These are phyloP conservation scores for Sorex araneus DNA, from an alignment of 2,113 vertebrate species.

Conservation along the genomic window DNA sequence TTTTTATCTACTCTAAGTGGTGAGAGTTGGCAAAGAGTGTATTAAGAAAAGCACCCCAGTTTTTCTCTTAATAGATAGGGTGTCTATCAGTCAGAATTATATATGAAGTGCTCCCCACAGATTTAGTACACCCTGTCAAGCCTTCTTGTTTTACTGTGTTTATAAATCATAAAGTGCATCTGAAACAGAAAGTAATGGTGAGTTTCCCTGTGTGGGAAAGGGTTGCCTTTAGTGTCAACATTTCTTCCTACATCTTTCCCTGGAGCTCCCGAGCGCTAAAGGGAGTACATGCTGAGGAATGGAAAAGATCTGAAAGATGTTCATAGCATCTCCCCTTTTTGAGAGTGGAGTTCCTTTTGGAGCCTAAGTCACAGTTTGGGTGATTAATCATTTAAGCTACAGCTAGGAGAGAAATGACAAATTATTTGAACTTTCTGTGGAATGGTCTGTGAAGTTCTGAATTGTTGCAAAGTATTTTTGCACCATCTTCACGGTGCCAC, in stretches of 20 bases:
- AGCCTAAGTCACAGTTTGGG: background rate
- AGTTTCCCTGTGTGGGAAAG: slow-evolving; percentile 50
- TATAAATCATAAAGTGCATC: slow-evolving; percentile 63
- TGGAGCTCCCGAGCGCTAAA: slow-evolving; percentile 8
- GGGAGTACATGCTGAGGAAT: slow-evolving; percentile 33
- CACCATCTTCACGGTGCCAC: background rate
- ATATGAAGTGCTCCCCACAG: slow-evolving; percentile 41
- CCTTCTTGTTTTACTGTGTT: slow-evolving; percentile 62
- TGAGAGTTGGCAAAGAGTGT: slow-evolving; percentile 61
- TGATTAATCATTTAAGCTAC: background rate
- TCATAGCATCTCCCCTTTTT: background rate
- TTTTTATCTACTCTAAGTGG: slow-evolving; percentile 66
- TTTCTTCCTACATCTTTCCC: slow-evolving; percentile 50
- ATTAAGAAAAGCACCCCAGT: slow-evolving; percentile 55
- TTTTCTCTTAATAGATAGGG: slow-evolving; percentile 50
- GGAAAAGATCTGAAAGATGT: background rate
- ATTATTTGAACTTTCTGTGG: slow-evolving; percentile 41
- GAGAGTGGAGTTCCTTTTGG: background rate
- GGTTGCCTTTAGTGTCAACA: slow-evolving; percentile 46
- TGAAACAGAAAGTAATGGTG: slow-evolving; percentile 68
- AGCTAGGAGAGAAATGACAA: slow-evolving; percentile 39
- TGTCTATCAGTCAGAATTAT: slow-evolving; percentile 58
- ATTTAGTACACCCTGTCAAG: slow-evolving; percentile 43
- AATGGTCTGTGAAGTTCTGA: slow-evolving; percentile 36
- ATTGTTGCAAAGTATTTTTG: slow-evolving; percentile 42